Conservation (phyloP, 1,140 invertebrate species). For the Sycophila sp. region DNA sequence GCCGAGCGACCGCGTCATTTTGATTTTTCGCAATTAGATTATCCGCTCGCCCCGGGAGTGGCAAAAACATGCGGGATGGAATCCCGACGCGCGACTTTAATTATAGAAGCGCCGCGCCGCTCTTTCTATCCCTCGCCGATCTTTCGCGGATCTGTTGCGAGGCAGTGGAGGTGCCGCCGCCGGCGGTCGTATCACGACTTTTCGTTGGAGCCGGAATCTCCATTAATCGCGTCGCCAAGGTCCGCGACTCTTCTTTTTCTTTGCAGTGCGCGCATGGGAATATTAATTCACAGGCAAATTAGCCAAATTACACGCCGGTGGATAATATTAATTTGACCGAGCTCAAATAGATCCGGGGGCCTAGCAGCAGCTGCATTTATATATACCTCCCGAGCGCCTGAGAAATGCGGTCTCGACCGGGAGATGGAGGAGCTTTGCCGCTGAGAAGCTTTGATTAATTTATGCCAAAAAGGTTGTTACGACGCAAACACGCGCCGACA, state of each 20-base stretch:
- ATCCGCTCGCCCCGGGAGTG: slow-evolving; percentile 25
- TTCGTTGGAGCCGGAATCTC: not conserved
- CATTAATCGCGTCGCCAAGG: slow-evolving; percentile 15
- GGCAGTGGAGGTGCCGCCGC: not conserved
- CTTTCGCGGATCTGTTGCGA: no score
- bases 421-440: no score
- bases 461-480: no score
- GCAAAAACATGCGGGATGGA: slow-evolving; percentile 31
- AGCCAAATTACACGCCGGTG: not conserved
- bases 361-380: no score
- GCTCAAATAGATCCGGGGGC: no score
- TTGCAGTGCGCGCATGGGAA: not conserved
- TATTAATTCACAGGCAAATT: not conserved
- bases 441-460: no score
- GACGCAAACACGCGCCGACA: no score
- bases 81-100: slow-evolving; percentile 49
- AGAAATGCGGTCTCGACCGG: no score
- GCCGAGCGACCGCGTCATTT: not conserved
- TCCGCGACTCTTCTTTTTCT: not conserved
- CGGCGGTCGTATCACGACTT: slow-evolving; percentile 7
- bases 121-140: not conserved
- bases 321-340: no score
- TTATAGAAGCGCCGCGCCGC: slow-evolving; percentile 47
- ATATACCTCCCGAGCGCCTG: no score
- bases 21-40: slow-evolving; percentile 35